Evolutionary conservation across 2,888 invertebrate species (phyloP), one percentile per base, ranked within the genome.

Genomic region (Ptilodon capucinus): DNA sequence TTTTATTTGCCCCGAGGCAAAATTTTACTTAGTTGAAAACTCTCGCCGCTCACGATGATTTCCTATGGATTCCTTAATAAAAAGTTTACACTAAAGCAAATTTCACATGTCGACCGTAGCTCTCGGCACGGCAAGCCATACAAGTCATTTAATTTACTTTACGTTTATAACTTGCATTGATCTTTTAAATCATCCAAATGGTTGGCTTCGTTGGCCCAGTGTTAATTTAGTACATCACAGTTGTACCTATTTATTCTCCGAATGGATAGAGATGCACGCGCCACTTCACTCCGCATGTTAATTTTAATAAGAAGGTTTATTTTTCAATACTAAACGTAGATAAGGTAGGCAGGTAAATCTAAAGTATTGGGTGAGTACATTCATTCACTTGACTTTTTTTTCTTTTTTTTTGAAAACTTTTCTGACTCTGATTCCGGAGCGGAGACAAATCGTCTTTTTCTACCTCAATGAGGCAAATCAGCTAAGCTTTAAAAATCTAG

Each of bases 1-100:
- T 89, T 87, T 87, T 86, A 86, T 85, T 83, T 74, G 81, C 83
- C 85, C 76, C 64, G 65, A 79, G 77, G 79, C 77, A 79, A 81
- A 84, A 79, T 78, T 81, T 66, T 68, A 63, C 62, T 76, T 73
- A 62, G 73, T 71, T 74, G 77, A 76, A 80, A 81, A 77, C 75
- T 81, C 77, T 68, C 68, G 71, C 66, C 65, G 64, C 65, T 54
- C 46, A 59, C 64, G 61, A 72, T 67, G 78, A 64, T 73, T 81
- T 89, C 61, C 75, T 89, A 87, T 58, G 90, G 89, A 68, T 86
- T 90, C 89, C 75, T 81, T 85, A 87, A 89, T 86, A 88, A 87
- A 86, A 88, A 87, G 81, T 88, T 86, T 84, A 87, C 84, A 85
- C 77, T 86, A 76, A 76, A 81, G 77, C 74, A 74, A 80, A 79